A percentile compares a stretch with the other conserved stretches of the same genome.
Evolutionary conservation across 2,113 vertebrate genomes (phyloP).

Genomic region (Marmota flaviventris): DNA sequence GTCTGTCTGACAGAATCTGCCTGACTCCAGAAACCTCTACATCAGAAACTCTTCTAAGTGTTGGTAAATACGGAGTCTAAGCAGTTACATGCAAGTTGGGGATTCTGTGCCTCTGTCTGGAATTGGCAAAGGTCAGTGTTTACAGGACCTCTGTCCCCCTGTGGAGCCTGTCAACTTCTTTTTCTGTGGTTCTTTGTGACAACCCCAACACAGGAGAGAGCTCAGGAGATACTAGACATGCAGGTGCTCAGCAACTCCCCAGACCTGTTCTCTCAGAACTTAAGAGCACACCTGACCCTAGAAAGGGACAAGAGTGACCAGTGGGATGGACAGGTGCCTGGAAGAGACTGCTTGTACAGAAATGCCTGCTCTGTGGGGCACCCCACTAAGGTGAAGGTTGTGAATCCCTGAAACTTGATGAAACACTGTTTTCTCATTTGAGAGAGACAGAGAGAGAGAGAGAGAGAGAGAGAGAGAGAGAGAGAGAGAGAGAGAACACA

Average conservation of each 20-base stretch:
- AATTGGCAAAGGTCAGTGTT: background rate
- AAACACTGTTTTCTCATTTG: background rate
- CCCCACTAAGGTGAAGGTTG: background rate
- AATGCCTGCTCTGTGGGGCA: background rate
- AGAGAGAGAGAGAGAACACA: background rate
- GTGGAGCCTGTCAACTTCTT: background rate
- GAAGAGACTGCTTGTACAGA: background rate
- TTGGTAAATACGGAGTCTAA: background rate
- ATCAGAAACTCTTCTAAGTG: background rate
- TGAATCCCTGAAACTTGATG: background rate
- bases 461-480: too few species aligned
- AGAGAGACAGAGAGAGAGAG: background rate
- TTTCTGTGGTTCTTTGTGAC: background rate
- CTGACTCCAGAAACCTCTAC: background rate
- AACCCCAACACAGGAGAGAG: background rate
- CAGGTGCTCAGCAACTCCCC: accelerated
- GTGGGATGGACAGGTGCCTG: background rate
- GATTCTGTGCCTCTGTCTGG: background rate
- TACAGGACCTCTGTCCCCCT: background rate
- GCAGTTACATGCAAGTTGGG: too few species aligned
- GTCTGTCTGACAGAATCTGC: background rate
- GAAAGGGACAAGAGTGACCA: background rate
- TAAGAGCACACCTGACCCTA: background rate
- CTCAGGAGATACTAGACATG: background rate
- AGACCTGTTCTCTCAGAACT: background rate